Percentiles rank a stretch among this genome's conserved stretches.
phyloP scores from a whole-genome alignment of 92 coral and sea anemone genomes.

The Ricordea florida region DNA sequence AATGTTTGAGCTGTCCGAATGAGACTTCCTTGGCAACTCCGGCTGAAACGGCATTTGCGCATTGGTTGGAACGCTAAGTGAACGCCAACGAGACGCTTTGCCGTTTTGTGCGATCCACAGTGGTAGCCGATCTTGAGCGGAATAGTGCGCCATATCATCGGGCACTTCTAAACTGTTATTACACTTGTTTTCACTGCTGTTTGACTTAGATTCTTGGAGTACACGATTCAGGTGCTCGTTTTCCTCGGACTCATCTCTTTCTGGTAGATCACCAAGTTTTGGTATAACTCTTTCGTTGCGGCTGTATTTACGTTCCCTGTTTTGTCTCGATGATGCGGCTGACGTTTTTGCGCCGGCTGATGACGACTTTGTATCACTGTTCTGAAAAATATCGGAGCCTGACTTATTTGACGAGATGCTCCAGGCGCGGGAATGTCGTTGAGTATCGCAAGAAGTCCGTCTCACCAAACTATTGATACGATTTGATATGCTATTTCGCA shows the following conservation, averaged over 20 bases:
- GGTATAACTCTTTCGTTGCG: constrained; percentile 58
- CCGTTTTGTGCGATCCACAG: constrained; percentile 41
- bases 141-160: not conserved
- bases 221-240: not conserved
- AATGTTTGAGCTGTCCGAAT: constrained; percentile 43
- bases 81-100: constrained; percentile 36
- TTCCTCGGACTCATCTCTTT: constrained; percentile 69
- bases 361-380: constrained; percentile 20
- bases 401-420: constrained; percentile 53
- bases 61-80: constrained; percentile 74
- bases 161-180: constrained; percentile 14
- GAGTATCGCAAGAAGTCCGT: not conserved
- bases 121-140: constrained; percentile 21
- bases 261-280: constrained; percentile 74
- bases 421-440: constrained; percentile 14
- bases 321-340: constrained; percentile 24
- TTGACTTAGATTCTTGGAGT: not conserved
- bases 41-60: constrained; percentile 3
- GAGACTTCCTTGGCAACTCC: constrained; percentile 36
- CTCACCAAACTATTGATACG: constrained; percentile 12
- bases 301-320: constrained; percentile 57
- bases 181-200: not conserved
- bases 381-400: not conserved
- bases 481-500: not conserved
- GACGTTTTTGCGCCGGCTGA: not conserved